These are phyloP conservation scores for Chelonia mydas DNA, from an alignment of 2,797 vertebrate species.

Conservation along the genomic window DNA sequence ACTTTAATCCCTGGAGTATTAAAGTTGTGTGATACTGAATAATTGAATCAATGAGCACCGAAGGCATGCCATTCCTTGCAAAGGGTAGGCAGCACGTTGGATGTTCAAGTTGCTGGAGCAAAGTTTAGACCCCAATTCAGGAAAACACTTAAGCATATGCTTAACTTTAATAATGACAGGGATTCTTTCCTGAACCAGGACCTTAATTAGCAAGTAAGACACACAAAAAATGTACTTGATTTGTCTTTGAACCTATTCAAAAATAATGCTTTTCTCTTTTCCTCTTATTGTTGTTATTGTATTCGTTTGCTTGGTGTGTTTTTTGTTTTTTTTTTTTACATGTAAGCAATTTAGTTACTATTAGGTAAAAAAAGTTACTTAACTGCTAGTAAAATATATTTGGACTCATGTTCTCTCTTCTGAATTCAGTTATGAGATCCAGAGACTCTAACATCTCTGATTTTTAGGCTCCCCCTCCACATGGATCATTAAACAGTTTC, in stretches of 20 bases:
- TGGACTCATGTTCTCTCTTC: not conserved
- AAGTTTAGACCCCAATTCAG: accelerated
- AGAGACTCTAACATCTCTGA: not conserved
- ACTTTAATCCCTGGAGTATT: not conserved
- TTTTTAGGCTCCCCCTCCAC: not conserved
- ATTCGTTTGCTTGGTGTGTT: not conserved
- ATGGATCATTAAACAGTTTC: slow-evolving; percentile 32
- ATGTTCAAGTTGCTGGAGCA: not conserved
- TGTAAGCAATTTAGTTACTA: not conserved
- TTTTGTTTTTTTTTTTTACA: slow-evolving; percentile 8
- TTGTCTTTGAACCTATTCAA: not conserved
- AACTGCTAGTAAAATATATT: not conserved
- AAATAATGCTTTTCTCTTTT: not conserved
- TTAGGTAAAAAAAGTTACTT: not conserved
- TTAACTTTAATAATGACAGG: not conserved
- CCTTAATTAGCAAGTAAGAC: not conserved
- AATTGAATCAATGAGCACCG: not conserved
- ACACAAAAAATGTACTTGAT: not conserved
- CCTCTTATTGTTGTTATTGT: not conserved
- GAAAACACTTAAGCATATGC: accelerated
- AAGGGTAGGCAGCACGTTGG: accelerated
- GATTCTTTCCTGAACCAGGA: not conserved
- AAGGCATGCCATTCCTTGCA: not conserved
- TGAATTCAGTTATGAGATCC: not conserved
- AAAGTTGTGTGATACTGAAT: not conserved